Base-by-base conservation (phyloP, 1,140 invertebrate genomes). In the Tetranychus urticae region DNA sequence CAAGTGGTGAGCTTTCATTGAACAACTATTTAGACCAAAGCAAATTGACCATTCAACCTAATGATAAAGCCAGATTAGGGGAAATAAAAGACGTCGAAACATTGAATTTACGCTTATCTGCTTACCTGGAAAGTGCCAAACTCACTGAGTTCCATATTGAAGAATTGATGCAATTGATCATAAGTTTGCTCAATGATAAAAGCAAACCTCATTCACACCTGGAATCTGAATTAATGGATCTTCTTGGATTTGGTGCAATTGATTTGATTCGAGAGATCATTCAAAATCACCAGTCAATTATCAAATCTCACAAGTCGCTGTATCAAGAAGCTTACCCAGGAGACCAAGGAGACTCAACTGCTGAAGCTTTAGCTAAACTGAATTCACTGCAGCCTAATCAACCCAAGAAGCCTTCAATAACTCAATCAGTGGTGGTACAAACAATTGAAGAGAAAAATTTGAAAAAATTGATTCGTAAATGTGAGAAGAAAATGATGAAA, bases 371-470 rank as follows among this genome's bases (percentile, higher is more conserved):
- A 10, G 39, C 39, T 6, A 42, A 42, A 42, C 10, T 42, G 10
- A 42, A 42, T 42, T 42, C 39, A 5, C 39, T 42, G 5, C 39
- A 42, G 10, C 5, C 39, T 6, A 42, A 10, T 42, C 50, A 31
- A 6, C n/a, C n/a, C 50, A 61, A 61, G 55, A 36, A 56, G 35
- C 58, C 42, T 12, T 34, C 47, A 10, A 46, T 62, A 36, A 14
- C 34, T 14, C 63, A 56, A 37, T 45, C 58, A 4, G 46, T 65
- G 48, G 56, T 61, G 3, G 45, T 65, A 5, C 63, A 65, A 39
- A 65, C 64, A 34, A 48, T 7, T 13, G 54, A 65, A 36, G 64
- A 65, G 54, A 65, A 65, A 52, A 48, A 56, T 13, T 39, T 65
- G 33, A 50, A 65, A 50, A 64, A 65, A 59, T n/a, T 48, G 3